A percentile compares a stretch with the other conserved stretches of the same genome.
phyloP scores from a whole-genome alignment of 2,888 invertebrate species.

The Penaeus monodon region DNA sequence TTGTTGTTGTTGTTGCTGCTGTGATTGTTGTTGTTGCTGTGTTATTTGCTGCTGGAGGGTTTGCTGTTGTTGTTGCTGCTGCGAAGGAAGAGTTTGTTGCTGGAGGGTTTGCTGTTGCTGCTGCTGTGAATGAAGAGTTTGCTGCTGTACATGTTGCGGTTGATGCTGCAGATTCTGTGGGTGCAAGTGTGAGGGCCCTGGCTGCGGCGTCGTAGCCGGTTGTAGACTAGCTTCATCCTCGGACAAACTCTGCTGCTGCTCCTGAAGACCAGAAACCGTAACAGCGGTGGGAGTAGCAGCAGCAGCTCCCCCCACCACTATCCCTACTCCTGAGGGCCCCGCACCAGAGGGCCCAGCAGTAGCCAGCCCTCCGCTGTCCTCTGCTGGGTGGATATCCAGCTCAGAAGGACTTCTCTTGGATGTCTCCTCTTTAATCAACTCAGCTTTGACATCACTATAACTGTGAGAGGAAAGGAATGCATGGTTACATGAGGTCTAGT shows the following conservation, averaged over 20 bases:
- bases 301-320: not conserved
- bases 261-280: slow-evolving; percentile 29
- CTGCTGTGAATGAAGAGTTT: not conserved
- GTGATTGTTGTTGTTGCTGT: slow-evolving; percentile 19
- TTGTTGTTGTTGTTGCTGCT: slow-evolving; percentile 11
- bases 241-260: slow-evolving; percentile 23
- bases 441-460: slow-evolving; percentile 80
- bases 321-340: slow-evolving; percentile 13
- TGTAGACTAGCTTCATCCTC: slow-evolving; percentile 19
- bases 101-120: too few species aligned
- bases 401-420: slow-evolving; percentile 19
- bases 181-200: slow-evolving; percentile 25
- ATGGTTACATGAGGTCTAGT: not conserved
- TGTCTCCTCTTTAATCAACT: slow-evolving; percentile 71
- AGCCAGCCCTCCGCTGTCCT: slow-evolving; percentile 20
- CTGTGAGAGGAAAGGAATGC: slow-evolving; percentile 70
- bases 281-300: not conserved
- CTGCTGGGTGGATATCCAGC: slow-evolving; percentile 28
- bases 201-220: not conserved
- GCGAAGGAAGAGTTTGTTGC: too few species aligned
- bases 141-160: slow-evolving; percentile 20
- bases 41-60: slow-evolving; percentile 40
- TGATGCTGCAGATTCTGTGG: slow-evolving; percentile 18
- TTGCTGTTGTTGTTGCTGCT: slow-evolving; percentile 41
- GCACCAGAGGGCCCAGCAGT: slow-evolving; percentile 12